Base-by-base conservation (phyloP, 2,888 invertebrate species). In the Parthenolecanium corni region DNA sequence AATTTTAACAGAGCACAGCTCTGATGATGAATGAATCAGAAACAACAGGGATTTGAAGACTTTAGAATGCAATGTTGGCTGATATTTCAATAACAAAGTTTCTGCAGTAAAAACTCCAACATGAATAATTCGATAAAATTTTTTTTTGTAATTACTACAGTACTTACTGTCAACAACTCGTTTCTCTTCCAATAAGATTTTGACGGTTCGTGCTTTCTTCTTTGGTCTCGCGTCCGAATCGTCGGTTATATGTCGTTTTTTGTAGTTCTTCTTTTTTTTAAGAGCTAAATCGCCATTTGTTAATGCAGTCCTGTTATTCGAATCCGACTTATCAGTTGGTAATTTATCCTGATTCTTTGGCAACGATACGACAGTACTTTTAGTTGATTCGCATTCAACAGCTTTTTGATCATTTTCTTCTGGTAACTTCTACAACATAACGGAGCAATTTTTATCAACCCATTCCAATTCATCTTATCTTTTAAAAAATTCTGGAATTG, bases 161-260 rank as follows among this genome's bases (percentile, higher is more conserved):
- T 31, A 31, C 18, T 14, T 40, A 61, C 61, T 61, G 38, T 61
- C 61, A n/a, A 36, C 58, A 6, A 23, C 18, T 52, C 67, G 66
- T 64, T 70, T 70, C 58, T 71, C 71, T 65, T 69, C 68, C 62
- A 69, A 62, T 14, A 70, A 64, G 52, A 68, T 67, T 66, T 70
- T 71, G 5, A 70, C 71, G 6, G 69, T 69, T 18, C 65, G 58
- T 12, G 67, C 63, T 64, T 68, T 69, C 64, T 69, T 70, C 64
- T 68, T 67, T 23, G 65, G 54, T 54, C 53, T 63, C 3, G 46
- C 11, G 16, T 49, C 21, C 14, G 18, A 11, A 49, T 54, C 40
- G 40, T 54, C 54, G 6, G 20, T 4, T 18, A 40, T 6, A 38
- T 31, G 54, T n/a, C 38, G 38, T 54, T 54, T 54, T 46, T 54